Evolutionary conservation across 1,140 invertebrate genomes (phyloP), one percentile per base, ranked within the genome.

Genomic region (Heterodera carotae): DNA sequence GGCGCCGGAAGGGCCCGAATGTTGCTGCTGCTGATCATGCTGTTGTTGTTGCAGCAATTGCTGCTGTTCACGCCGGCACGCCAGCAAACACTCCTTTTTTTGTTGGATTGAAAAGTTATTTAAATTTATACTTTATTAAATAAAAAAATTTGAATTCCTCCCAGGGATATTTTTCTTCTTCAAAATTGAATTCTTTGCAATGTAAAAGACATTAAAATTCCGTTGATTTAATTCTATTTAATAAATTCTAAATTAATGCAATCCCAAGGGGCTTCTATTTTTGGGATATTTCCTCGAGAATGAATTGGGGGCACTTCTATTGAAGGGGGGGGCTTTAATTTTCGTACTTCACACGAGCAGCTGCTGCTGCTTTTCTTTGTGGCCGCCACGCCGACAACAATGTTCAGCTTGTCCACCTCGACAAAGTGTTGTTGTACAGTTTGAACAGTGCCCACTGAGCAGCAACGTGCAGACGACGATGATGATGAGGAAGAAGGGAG

Each of bases 391-490:
- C 70, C 27, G 22, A 34, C 56, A 15, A 73, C 27, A 12, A 53
- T 27, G 71, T 74, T 74, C 25, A 62, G n/a, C 59, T 64, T 74
- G 27, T 74, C 71, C 71, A 74, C 56, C 36, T 74, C 71, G 69
- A 6, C 27, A 7, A 34, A 62, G n/a, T 43, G 64, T 10, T 27
- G 25, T 25, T 62, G 56, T 8, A 69, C 33, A 69, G 33, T 27
- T 39, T 39, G 36, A 39, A 39, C 10, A 39, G 10, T 39, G 4
- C 4, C 10, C 10, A 6, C 36, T 6, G 36, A 6, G 36, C 10
- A 39, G 10, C 36, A 27, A 25, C 25, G n/a, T 74, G 29, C 64
- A 27, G 71, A 8, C 64, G 59, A n/a, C 25, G 22, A 22, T 60
- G 27, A 10, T 5, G 25, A 62, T 7, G 53, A 36, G 18, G 53